phyloP scores from a whole-genome alignment of 2,113 vertebrate genomes.

The Andinoacara biseriatus region DNA sequence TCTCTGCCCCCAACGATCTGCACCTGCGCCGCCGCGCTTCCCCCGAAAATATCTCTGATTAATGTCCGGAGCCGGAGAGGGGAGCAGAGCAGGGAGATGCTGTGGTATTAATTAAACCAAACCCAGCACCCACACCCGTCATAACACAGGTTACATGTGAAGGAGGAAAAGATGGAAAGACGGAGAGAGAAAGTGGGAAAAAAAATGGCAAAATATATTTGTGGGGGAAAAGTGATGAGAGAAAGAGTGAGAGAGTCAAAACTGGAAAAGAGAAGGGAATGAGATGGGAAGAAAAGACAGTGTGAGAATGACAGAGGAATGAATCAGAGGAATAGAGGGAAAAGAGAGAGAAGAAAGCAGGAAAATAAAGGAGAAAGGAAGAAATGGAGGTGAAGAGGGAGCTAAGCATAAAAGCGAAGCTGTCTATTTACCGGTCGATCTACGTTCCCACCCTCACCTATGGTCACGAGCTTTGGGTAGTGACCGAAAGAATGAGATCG shows the following conservation, averaged over 20 bases:
- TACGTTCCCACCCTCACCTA: too few species aligned
- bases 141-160: conserved; percentile 15
- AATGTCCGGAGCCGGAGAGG: conserved; percentile 65
- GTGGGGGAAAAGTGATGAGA: background rate
- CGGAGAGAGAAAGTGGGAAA: background rate
- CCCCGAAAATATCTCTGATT: conserved; percentile 78
- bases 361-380: too few species aligned
- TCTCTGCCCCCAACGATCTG: conserved; percentile 62
- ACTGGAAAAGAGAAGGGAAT: background rate
- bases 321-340: background rate
- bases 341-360: fast-evolving
- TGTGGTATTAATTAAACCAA: conserved; percentile 73
- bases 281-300: background rate
- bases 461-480: too few species aligned
- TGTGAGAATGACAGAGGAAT: background rate
- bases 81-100: conserved; percentile 57
- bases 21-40: conserved; percentile 74
- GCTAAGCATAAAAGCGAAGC: too few species aligned
- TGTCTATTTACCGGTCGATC: too few species aligned
- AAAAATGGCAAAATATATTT: background rate
- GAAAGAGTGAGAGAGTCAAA: background rate
- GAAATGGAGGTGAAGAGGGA: too few species aligned
- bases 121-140: conserved; percentile 40
- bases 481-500: too few species aligned
- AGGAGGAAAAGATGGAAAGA: background rate